Percentiles rank a stretch among this genome's conserved stretches.
Evolutionary conservation across 1,140 invertebrate genomes (phyloP).

Genomic region (Tetraneura akinire): DNA sequence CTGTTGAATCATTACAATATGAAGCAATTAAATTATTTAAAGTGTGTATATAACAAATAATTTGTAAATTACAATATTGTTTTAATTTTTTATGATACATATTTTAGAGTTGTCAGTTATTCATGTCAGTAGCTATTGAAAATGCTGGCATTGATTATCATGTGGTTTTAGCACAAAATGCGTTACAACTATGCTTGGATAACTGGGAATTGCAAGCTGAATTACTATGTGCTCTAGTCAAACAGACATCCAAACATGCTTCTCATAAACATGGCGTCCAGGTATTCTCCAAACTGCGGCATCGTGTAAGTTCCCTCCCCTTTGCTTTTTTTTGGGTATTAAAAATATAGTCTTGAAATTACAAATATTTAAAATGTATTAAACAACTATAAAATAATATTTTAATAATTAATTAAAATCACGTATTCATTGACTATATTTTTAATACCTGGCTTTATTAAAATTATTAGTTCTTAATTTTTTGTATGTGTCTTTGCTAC

Average conservation of each 20-base stretch:
- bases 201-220: conserved; percentile 88
- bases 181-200: conserved; percentile 85
- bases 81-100: conserved; percentile 23
- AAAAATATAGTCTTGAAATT: conserved; percentile 4
- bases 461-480: conserved; percentile 12
- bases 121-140: conserved; percentile 91
- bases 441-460: conserved; percentile 31
- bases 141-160: conserved; percentile 95
- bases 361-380: too few relatives aligned
- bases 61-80: neutral
- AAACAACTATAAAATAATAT: too few relatives aligned
- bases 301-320: conserved; percentile 57
- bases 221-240: conserved; percentile 85
- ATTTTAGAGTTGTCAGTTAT: conserved; percentile 83
- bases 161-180: conserved; percentile 91
- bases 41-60: conserved; percentile 61
- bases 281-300: conserved; percentile 65
- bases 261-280: conserved; percentile 86
- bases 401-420: too few relatives aligned
- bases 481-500: conserved; percentile 7
- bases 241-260: conserved; percentile 87
- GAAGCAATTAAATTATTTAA: conserved; percentile 95
- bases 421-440: neutral
- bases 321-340: conserved; percentile 43
- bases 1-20: conserved; percentile 79